Evolutionary conservation across 2,113 vertebrate genomes (phyloP), one percentile per base, ranked within the genome.

Genomic region (Manacus vitellinus): DNA sequence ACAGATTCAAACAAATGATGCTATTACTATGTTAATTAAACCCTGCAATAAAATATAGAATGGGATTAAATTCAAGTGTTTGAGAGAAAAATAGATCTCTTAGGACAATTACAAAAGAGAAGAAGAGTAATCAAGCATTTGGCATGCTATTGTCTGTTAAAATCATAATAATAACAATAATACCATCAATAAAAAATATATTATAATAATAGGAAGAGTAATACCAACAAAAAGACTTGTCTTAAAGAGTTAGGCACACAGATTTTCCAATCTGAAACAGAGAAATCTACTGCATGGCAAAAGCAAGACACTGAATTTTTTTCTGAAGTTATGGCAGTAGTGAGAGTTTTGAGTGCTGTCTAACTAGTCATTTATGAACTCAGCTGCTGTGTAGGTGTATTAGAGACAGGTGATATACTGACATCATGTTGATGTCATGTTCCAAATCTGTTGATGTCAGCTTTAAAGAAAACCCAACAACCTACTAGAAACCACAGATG

Each of bases 1-100:
- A 35, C 37, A 91, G 81, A 95, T 85, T 89, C 67, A 92, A 89
- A 65, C 15, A 92, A 94, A 94, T 41, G 14, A 89, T 37, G 35
- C 35, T 85, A 92, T 90, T 90, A 79, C 14, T 84, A 82, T 63
- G 30, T 74, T 66, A 95, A 89, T 80, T 66, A 95, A 59, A 65
- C 28, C 18, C 74, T 81, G 55, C 44, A 33, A n/a, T 81, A 86
- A 88, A 88, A 77, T 27, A 76, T 2, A 83, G 25, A 56, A 54
- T 72, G 66, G 21, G 4, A 95, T 55, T 90, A 76, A 85, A 41
- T 25, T 25, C 52, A 74, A 83, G 62, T 63, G 16, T 73, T 72
- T 52, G 62, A 66, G n/a, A 33, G 52, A 52, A 94, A 96, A 71
- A 66, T 2, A 21, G 23, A 70, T 67, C 72, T 52, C 39, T 75